Percentiles rank a stretch among this genome's conserved stretches.
Conservation (phyloP, 2,797 vertebrate species). For the Microctenopoma steveboyesi region DNA sequence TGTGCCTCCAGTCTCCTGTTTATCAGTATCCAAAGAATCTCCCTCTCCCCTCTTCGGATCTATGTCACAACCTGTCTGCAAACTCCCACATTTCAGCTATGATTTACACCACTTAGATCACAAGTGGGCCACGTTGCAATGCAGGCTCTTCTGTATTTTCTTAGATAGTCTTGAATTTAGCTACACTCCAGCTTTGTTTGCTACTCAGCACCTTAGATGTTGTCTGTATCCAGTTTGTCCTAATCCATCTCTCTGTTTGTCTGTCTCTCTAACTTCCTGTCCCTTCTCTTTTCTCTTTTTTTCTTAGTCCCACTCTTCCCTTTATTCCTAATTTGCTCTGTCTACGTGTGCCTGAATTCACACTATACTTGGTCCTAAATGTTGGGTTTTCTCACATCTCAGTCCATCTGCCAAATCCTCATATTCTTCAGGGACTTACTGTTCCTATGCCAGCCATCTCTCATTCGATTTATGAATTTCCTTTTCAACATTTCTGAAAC, state of each 20-base stretch:
- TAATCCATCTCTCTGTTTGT: slow-evolving; percentile 47
- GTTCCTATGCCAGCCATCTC: slow-evolving; percentile 79
- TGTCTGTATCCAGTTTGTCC: slow-evolving; percentile 47
- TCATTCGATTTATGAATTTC: slow-evolving; percentile 81
- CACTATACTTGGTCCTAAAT: slow-evolving; percentile 66
- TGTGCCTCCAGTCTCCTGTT: slow-evolving; percentile 71
- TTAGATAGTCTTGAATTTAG: slow-evolving; percentile 30
- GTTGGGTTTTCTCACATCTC: slow-evolving; percentile 73
- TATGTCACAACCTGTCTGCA: slow-evolving; percentile 57
- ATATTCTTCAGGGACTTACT: slow-evolving; percentile 81
- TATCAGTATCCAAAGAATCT: slow-evolving; percentile 70
- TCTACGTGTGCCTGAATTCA: slow-evolving; percentile 61
- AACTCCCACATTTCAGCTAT: slow-evolving; percentile 57
- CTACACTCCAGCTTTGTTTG: slow-evolving; percentile 36
- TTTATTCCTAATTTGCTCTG: slow-evolving; percentile 58
- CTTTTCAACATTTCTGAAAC: slow-evolving; percentile 61
- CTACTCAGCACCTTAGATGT: slow-evolving; percentile 50
- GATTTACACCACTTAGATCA: slow-evolving; percentile 55
- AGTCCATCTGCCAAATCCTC: slow-evolving; percentile 78
- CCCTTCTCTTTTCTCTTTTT: slow-evolving; percentile 51
- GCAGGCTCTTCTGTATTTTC: slow-evolving; percentile 27
- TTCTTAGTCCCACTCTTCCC: slow-evolving; percentile 42
- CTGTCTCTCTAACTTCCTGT: slow-evolving; percentile 64
- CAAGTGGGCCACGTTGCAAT: slow-evolving; percentile 48
- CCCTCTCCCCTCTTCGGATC: slow-evolving; percentile 53